Evolutionary conservation across 2,888 invertebrate genomes (phyloP), one percentile per base, ranked within the genome.

Genomic region (Kryphioiulus occultus): DNA sequence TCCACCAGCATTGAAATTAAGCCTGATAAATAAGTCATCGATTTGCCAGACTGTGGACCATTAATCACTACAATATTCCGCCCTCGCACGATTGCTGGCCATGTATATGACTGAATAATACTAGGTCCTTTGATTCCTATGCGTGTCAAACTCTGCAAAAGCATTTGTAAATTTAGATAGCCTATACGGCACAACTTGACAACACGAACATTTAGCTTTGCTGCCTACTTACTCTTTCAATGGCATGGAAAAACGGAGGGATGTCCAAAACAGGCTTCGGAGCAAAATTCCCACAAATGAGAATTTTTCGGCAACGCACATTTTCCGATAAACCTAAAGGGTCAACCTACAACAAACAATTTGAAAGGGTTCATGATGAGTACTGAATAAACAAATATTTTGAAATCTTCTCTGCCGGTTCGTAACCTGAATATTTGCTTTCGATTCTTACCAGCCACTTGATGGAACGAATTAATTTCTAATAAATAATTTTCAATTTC

Each of bases 11-110:
- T 22, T n/a, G 87, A 44, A 19, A 87, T 2, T 30, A 87, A 32
- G 2, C 95, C 94, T 19, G 95, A 94, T 39, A 95, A 91, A 91
- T 95, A 96, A 0, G 95, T 94, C 90, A 95, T 91, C 0, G 96
- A 95, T 92, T 96, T 96, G 0, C 96, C 96, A 87, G 94, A 93
- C 19, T 92, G 91, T 0, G 92, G 90, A 0, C 94, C 93, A 88
- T 94, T 93, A 0, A 96, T 92, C 88, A 95, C 93, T 86, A 95
- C 93, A 0, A 95, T 92, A 89, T 95, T 94, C 85, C 94, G 93
- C 0, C 95, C 94, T 59, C 95, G 93, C 82, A 94, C 92, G 84
- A 96, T 93, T 1, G 94, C 94, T 0, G 94, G 94, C 96, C 96
- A 96, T 0, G 94, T 93, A 87, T 95, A 94, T 0, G 94, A 93